These are phyloP conservation scores for Drosophila helvetica DNA, from an alignment of 2,888 invertebrate species.

Conservation along the genomic window DNA sequence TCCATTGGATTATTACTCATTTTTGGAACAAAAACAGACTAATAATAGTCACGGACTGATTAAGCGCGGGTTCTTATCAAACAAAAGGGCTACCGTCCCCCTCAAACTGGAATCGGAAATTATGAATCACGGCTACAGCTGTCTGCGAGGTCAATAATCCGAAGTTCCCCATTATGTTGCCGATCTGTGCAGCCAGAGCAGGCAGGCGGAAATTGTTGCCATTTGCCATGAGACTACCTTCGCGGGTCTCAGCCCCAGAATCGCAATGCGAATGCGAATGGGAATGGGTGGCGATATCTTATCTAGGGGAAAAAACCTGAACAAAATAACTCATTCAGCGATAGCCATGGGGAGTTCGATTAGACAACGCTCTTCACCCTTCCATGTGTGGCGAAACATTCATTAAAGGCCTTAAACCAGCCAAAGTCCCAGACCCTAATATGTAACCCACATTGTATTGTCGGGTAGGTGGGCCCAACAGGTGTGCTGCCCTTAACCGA, in stretches of 20 bases:
- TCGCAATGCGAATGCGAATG: slow-evolving; percentile 14
- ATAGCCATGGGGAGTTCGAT: slow-evolving; percentile 36
- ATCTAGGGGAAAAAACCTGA: slow-evolving; percentile 17
- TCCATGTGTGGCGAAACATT: slow-evolving; percentile 14
- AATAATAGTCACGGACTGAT: slow-evolving; percentile 26
- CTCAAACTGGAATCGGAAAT: not conserved
- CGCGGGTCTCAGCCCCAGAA: slow-evolving; percentile 2
- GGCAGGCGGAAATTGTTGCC: slow-evolving; percentile 24
- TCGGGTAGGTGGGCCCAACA: slow-evolving; percentile 11
- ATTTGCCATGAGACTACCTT: slow-evolving; percentile 1
- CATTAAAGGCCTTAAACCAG: slow-evolving; percentile 51
- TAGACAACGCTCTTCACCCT: slow-evolving; percentile 27
- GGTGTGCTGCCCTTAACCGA: slow-evolving; percentile 42
- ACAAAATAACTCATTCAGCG: slow-evolving; percentile 37
- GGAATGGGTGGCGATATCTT: slow-evolving; percentile 18
- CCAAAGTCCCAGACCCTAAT: slow-evolving; percentile 3
- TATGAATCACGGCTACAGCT: not conserved
- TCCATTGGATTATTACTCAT: not conserved
- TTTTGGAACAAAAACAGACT: not conserved
- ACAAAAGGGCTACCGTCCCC: slow-evolving; percentile 3
- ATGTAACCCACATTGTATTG: slow-evolving; percentile 16
- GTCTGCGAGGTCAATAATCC: slow-evolving; percentile 14
- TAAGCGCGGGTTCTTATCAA: not conserved
- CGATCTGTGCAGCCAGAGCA: not conserved
- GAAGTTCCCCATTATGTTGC: slow-evolving; percentile 21